Conservation (phyloP, 2,113 vertebrate species). For the Gallinago paraguaiae region DNA sequence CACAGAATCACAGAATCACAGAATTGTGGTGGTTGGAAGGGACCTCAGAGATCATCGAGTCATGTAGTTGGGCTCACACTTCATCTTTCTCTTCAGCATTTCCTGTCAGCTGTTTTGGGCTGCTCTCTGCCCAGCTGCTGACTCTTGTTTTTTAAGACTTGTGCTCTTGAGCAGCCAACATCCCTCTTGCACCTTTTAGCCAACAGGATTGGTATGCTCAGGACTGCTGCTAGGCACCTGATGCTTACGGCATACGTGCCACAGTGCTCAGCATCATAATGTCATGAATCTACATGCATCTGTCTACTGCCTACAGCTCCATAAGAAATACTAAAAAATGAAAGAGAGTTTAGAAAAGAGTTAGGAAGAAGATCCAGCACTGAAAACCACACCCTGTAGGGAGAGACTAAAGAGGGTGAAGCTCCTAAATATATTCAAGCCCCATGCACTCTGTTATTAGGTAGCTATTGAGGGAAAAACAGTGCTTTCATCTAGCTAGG, state of each 20-base stretch:
- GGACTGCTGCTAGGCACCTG: background rate
- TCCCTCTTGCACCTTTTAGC: background rate
- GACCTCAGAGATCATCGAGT: too few relatives aligned
- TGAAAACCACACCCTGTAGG: background rate
- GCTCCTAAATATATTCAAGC: background rate
- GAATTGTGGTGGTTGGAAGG: too few relatives aligned
- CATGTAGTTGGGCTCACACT: background rate
- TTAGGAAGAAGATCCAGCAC: background rate
- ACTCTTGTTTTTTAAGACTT: background rate
- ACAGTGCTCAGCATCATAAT: background rate
- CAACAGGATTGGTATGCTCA: background rate
- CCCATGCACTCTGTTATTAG: background rate
- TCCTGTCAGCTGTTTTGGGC: background rate
- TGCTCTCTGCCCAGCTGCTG: background rate
- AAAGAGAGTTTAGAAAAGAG: background rate
- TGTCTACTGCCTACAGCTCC: background rate
- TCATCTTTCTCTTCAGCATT: background rate
- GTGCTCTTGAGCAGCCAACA: background rate
- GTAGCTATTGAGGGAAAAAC: background rate
- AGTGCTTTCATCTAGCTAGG: background rate
- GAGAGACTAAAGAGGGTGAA: background rate
- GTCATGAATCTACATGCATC: background rate
- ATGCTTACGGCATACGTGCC: fast-evolving
- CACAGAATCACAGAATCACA: too few relatives aligned
- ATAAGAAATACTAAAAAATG: background rate